Base-by-base conservation (phyloP, 2,113 vertebrate species). In the Oxyura jamaicensis region DNA sequence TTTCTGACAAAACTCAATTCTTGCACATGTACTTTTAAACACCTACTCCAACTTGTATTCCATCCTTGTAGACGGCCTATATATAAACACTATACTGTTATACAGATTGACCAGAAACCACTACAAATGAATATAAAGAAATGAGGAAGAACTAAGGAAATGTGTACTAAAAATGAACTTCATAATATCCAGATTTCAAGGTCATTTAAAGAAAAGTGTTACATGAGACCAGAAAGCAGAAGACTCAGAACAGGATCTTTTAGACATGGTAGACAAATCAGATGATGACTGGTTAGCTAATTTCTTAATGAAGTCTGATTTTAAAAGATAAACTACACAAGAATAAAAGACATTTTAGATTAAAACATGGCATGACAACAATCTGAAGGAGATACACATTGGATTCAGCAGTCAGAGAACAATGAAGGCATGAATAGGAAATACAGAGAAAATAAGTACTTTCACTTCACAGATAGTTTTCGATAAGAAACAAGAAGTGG, bases 351-450 rank as follows among this genome's bases (percentile, higher is more conserved):
- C 7, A 4, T 10, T 10, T 56, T 48, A 35, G 15, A 55, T 13
- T 28, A 90, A 81, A 85, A 59, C 29, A 44, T 0, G 28, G 14
- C 14, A 20, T 20, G 17, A 42, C 25, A 71, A 42, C 3, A 89
- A 16, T 20, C 21, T 44, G 29, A 73, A 88, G 10, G 7, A 73
- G 13, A 33, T 23, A 52, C 0, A 31, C 12, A 33, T 0, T 0
- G 11, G 5, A 13, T 66, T 77, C 56, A 68, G 48, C 1, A 86
- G 8, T 35, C 11, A 7, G 46, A 16, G 11, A 7, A 31, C 74
- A 91, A 42, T 0, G 4, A 80, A 86, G 3, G 8, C 7, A 66
- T 2, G 6, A 86, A 33, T 16, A 26, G 83, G 28, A 93, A 93
- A 80, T 22, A 39, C 25, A 41, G 31, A 58, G 19, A 94, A 72